Base-by-base conservation (phyloP, 1,140 invertebrate species). In the Sipha flava region DNA sequence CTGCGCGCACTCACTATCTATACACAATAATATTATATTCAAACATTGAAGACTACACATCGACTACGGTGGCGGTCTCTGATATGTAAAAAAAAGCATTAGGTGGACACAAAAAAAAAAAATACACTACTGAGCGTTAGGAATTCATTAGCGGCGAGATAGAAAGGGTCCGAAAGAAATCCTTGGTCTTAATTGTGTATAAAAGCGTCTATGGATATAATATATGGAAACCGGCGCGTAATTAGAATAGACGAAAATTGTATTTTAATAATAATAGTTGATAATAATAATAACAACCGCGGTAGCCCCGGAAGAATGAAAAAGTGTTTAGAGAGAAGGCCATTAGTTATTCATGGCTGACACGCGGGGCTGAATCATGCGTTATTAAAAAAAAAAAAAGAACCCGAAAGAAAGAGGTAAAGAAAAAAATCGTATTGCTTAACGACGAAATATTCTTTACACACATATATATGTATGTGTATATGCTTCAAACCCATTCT, bases 271-370 rank as follows among this genome's bases (percentile, higher is more conserved):
- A 77, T 77, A 77, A 77, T 77, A 77, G 34, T 59, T 43, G 73
- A 54, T 75, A 54, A 75, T 75, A 75, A 72, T 72, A 72, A 72
- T 72, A 72, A 75, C 34, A 59, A 59, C 52, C 73, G 73, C 73
- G 73, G 73, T 77, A 77, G 73, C 49, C 73, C 73, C 73, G 73
- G 73, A 77, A 77, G 73, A 77, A 77, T 77, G 73, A 77, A 77
- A 77, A 77, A 77, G 73, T 77, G 73, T 77, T 77, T 77, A 77
- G 73, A 77, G 66, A 77, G 73, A 77, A 77, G 73, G 73, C 52
- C 73, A 77, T 77, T 77, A 77, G 73, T 77, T 77, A 77, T 77
- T 77, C 73, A 77, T 77, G 73, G 49, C 73, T 77, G 73, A 77
- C 73, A 77, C 73, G 52, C 73, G 73, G 73, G 73, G 73, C 73